Percentiles rank a stretch among this genome's conserved stretches.
Conservation (phyloP, 2,113 vertebrate genomes). For the Stegastes partitus region DNA sequence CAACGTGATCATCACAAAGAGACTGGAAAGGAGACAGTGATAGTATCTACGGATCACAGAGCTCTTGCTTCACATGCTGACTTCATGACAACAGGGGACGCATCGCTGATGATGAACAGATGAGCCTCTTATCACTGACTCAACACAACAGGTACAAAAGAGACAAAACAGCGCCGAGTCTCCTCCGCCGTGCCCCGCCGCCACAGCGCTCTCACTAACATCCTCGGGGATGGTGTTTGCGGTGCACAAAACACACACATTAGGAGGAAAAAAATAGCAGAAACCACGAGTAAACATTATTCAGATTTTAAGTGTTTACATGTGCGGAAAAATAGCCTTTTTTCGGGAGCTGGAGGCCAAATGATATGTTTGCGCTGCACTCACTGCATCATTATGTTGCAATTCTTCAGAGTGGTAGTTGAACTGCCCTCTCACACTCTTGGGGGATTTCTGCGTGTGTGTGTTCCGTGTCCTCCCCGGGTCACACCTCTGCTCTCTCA, state of each 20-base stretch:
- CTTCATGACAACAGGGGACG: conserved; percentile 36
- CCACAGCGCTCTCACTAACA: conserved; percentile 33
- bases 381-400: conserved; percentile 77
- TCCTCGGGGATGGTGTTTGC: conserved; percentile 52
- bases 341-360: conserved; percentile 75
- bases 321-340: conserved; percentile 74
- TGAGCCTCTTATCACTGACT: conserved; percentile 9
- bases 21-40: conserved; percentile 14
- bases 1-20: conserved; percentile 41
- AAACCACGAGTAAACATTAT: conserved; percentile 77
- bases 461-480: conserved; percentile 39
- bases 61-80: background rate
- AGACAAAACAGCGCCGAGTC: conserved; percentile 1
- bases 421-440: conserved; percentile 59
- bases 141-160: conserved; percentile 32
- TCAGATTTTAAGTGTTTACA: conserved; percentile 78
- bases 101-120: conserved; percentile 55
- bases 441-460: conserved; percentile 47
- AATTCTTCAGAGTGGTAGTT: conserved; percentile 67
- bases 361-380: conserved; percentile 77
- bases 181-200: background rate
- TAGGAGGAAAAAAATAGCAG: conserved; percentile 22
- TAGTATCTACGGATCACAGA: conserved; percentile 55
- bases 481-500: conserved; percentile 76
- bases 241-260: conserved; percentile 55